A percentile compares a stretch with the other conserved stretches of the same genome.
phyloP scores from a whole-genome alignment of 2,888 invertebrate species.

The Eupithecia abbreviata region DNA sequence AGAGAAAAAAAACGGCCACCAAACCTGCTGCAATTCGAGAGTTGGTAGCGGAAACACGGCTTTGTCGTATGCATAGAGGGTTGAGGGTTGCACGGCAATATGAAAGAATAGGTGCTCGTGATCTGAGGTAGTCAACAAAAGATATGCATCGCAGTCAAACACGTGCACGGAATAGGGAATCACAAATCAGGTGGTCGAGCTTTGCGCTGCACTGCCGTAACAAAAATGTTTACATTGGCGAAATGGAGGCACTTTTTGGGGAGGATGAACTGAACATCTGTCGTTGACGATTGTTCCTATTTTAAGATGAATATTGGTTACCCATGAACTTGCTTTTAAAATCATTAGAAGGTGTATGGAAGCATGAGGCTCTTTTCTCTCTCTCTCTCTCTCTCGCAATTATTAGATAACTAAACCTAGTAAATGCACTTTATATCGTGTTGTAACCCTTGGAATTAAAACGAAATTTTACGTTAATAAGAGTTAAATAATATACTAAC shows the following conservation, averaged over 20 bases:
- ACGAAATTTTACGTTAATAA: not conserved
- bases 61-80: slow-evolving; percentile 54
- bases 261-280: slow-evolving; percentile 32
- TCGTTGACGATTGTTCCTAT: slow-evolving; percentile 20
- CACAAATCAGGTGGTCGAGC: slow-evolving; percentile 70
- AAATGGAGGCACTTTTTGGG: slow-evolving; percentile 30
- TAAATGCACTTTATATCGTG: not conserved
- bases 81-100: slow-evolving; percentile 60
- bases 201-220: slow-evolving; percentile 54
- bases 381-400: not conserved
- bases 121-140: slow-evolving; percentile 66
- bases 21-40: slow-evolving; percentile 57
- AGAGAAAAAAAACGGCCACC: slow-evolving; percentile 67
- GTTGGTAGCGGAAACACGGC: slow-evolving; percentile 52
- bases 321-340: not conserved
- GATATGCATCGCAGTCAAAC: slow-evolving; percentile 73
- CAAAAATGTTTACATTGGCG: slow-evolving; percentile 61
- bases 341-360: not conserved
- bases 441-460: not conserved
- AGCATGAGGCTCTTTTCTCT: not conserved
- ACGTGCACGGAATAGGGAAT: slow-evolving; percentile 73
- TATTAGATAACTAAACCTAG: not conserved
- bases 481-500: not conserved
- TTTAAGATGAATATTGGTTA: slow-evolving; percentile 10
- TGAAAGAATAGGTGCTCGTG: slow-evolving; percentile 58